Evolutionary conservation across 2,888 invertebrate species (phyloP).

Genomic region (Lymantria dispar): DNA sequence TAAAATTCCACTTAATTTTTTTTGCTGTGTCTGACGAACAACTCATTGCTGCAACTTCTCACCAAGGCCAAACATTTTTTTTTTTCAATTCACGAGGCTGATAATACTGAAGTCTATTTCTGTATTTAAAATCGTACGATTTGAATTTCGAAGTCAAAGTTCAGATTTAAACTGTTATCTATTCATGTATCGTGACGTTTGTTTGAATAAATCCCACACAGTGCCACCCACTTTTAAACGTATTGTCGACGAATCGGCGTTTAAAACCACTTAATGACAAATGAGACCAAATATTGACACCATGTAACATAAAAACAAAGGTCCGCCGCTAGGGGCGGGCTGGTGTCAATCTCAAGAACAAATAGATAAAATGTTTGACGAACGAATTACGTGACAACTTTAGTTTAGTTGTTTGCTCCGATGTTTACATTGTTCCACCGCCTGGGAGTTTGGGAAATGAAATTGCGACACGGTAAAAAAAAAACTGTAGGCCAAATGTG

Average conservation of each 20-base stretch:
- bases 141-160: constrained; percentile 47
- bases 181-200: constrained; percentile 28
- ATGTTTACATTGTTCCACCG: constrained; percentile 50
- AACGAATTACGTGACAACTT: constrained; percentile 78
- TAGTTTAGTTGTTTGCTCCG: constrained; percentile 48
- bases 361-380: constrained; percentile 69
- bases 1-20: constrained; percentile 70
- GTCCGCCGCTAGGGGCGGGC: constrained; percentile 60
- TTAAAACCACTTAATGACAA: constrained; percentile 70
- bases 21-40: constrained; percentile 46
- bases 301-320: constrained; percentile 74
- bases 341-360: constrained; percentile 77
- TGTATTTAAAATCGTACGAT: constrained; percentile 5
- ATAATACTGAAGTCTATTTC: constrained; percentile 8
- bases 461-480: constrained; percentile 44
- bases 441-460: constrained; percentile 52
- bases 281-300: constrained; percentile 77
- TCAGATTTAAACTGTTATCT: constrained; percentile 33
- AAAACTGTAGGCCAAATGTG: constrained; percentile 29
- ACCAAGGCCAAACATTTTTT: constrained; percentile 36
- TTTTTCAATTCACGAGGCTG: constrained; percentile 11
- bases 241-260: constrained; percentile 56
- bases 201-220: constrained; percentile 47
- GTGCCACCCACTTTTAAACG: constrained; percentile 58
- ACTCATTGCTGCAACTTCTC: constrained; percentile 33